Evolutionary conservation across 2,113 vertebrate genomes (phyloP).

Genomic region (Psammodynastes pulverulentus): DNA sequence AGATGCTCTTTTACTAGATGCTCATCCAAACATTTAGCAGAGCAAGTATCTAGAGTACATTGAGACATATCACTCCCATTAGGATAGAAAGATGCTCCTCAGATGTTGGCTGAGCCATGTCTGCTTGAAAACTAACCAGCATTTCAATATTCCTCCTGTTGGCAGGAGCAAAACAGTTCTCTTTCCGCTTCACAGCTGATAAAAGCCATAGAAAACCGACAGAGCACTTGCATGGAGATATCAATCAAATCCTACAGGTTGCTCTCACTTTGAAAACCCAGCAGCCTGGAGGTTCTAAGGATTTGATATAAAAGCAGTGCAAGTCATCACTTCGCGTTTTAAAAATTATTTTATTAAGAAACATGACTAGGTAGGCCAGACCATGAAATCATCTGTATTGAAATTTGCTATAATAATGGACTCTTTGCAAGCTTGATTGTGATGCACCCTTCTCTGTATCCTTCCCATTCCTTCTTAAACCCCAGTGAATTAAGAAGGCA

Average conservation of each 20-base stretch:
- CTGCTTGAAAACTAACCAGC: not conserved
- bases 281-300: not conserved
- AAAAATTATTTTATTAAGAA: not conserved
- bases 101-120: not conserved
- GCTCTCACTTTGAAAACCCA: not conserved
- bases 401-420: not conserved
- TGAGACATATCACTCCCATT: not conserved
- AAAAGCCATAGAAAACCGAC: not conserved
- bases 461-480: not conserved
- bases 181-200: not conserved
- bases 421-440: not conserved
- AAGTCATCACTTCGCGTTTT: not conserved
- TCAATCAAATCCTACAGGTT: not conserved
- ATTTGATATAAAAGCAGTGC: not conserved
- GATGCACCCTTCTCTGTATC: not conserved
- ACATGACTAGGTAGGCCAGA: not conserved
- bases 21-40: not conserved
- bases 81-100: not conserved
- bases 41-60: not conserved
- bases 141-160: not conserved
- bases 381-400: not conserved
- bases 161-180: not conserved
- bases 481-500: not conserved
- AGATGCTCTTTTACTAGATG: not conserved
- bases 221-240: not conserved